Conservation (phyloP, 2,888 invertebrate genomes). For the Euspilapteryx auroguttella region DNA sequence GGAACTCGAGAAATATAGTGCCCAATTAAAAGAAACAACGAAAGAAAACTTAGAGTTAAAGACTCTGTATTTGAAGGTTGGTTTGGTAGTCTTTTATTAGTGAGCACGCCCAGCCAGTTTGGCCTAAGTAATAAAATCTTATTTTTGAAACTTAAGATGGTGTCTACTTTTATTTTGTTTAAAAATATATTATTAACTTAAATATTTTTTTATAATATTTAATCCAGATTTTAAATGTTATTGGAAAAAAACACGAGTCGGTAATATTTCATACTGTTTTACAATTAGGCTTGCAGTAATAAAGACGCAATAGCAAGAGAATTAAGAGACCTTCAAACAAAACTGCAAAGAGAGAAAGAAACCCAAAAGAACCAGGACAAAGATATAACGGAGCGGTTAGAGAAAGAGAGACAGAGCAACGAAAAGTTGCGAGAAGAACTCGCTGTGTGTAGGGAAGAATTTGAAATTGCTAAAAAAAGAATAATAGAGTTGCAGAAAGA, state of each 20-base stretch:
- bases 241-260: too few species aligned
- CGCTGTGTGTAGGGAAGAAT: conserved; percentile 45
- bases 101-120: too few species aligned
- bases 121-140: too few species aligned
- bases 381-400: conserved; percentile 46
- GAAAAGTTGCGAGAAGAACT: conserved; percentile 50
- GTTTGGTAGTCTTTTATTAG: conserved; percentile 4
- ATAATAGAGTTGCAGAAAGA: conserved; percentile 57
- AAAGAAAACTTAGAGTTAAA: conserved; percentile 50
- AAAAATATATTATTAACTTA: too few species aligned
- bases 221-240: too few species aligned
- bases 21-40: conserved; percentile 50
- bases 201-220: too few species aligned
- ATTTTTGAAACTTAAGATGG: too few species aligned
- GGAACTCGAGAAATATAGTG: conserved; percentile 54
- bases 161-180: too few species aligned
- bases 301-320: conserved; percentile 62
- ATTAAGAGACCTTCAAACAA: conserved; percentile 50
- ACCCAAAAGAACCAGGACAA: conserved; percentile 33
- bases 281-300: conserved; percentile 57
- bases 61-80: conserved; percentile 50
- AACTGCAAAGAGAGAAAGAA: conserved; percentile 35
- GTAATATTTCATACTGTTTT: neutral
- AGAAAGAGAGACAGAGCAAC: conserved; percentile 52
- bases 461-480: conserved; percentile 56